Conservation (phyloP, 2,888 invertebrate genomes). For the Hesperia comma region DNA sequence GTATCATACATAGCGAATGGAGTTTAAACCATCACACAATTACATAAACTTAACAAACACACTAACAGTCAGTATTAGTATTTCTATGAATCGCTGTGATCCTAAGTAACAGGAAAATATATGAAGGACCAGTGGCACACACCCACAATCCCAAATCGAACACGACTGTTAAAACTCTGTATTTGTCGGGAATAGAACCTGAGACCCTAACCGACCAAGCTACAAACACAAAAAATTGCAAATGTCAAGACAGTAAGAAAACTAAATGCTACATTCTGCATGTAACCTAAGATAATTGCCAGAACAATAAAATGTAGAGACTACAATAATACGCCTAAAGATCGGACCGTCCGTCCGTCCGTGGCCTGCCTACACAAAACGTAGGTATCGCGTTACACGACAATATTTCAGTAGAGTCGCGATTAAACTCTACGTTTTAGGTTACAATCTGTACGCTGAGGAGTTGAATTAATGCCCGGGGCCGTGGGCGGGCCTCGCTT, state of each 20-base stretch:
- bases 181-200: too few species aligned
- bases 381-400: constrained; percentile 45
- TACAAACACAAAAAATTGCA: background rate
- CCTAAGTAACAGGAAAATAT: too few species aligned
- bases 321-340: background rate
- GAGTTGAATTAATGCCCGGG: constrained; percentile 28
- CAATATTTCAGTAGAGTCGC: constrained; percentile 40
- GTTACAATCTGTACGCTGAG: constrained; percentile 31
- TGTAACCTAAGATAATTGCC: background rate
- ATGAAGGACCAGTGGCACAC: too few species aligned
- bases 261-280: too few species aligned
- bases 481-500: constrained; percentile 26
- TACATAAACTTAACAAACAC: too few species aligned
- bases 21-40: too few species aligned
- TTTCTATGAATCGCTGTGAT: too few species aligned
- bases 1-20: too few species aligned
- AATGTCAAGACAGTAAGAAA: background rate
- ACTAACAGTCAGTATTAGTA: too few species aligned
- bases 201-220: too few species aligned
- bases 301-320: background rate
- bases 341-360: constrained; percentile 21
- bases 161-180: too few species aligned
- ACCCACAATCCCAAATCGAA: too few species aligned
- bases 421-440: constrained; percentile 34
- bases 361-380: constrained; percentile 31